Conservation (phyloP, 2,113 vertebrate species). For the Bambusicola thoracicus region DNA sequence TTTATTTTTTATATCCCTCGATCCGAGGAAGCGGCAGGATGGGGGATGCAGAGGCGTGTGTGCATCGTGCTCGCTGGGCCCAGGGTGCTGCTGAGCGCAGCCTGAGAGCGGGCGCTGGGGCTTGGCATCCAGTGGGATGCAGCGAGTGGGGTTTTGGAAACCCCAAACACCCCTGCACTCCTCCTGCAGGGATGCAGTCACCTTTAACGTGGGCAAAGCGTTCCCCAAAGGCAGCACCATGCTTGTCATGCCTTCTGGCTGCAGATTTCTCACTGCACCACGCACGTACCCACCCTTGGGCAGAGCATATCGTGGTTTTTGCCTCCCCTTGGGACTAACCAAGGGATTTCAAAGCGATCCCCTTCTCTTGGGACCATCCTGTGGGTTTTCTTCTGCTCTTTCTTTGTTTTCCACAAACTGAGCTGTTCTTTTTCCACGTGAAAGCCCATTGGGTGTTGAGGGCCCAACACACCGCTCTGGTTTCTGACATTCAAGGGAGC, state of each 20-base stretch:
- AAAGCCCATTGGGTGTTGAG: not conserved
- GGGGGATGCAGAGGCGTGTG: not conserved
- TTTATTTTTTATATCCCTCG: not conserved
- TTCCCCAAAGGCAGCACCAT: not conserved
- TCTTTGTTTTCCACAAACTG: not conserved
- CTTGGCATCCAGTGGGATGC: not conserved
- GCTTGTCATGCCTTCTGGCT: not conserved
- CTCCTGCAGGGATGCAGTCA: not conserved
- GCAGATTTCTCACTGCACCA: not conserved
- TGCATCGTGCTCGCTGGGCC: rapidly evolving
- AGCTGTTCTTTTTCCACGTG: not conserved
- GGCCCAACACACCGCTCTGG: not conserved
- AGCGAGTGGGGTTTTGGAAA: not conserved
- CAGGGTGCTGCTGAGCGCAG: not conserved
- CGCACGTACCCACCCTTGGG: not conserved
- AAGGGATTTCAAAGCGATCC: not conserved
- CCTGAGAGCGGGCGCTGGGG: not conserved
- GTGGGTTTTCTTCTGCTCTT: not conserved
- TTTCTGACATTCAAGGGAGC: not conserved
- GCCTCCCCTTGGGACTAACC: not conserved
- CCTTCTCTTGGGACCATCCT: not conserved
- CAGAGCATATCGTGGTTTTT: not conserved
- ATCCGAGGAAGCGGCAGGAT: not conserved
- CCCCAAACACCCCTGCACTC: not conserved
- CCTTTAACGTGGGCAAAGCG: not conserved